Percentiles rank a stretch among this genome's conserved stretches.
Evolutionary conservation across 2,888 invertebrate genomes (phyloP).

Genomic region (Eumacrocentrus americanus): DNA sequence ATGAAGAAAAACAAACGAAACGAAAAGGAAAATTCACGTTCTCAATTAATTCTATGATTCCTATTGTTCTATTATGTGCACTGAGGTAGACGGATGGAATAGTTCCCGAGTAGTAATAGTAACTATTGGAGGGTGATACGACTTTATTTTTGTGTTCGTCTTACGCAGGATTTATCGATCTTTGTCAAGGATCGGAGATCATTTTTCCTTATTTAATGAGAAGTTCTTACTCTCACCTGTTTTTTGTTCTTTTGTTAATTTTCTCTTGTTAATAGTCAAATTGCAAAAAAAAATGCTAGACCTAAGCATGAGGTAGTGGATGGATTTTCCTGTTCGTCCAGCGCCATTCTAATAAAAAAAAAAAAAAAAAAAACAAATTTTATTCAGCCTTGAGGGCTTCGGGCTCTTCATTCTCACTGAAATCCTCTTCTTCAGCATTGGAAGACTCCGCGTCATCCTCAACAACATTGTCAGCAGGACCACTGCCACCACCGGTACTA

Average conservation of each 20-base stretch:
- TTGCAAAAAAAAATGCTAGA: constrained; percentile 21
- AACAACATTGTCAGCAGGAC: constrained; percentile 31
- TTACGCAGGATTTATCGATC: constrained; percentile 15
- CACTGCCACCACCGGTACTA: constrained; percentile 12
- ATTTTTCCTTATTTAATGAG: constrained; percentile 29
- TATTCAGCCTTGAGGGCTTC: constrained; percentile 55
- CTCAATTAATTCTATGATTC: constrained; percentile 42
- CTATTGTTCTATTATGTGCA: constrained; percentile 54
- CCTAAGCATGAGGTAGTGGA: constrained; percentile 51
- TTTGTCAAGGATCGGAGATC: constrained; percentile 33
- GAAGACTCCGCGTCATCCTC: constrained; percentile 55
- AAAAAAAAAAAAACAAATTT: constrained; percentile 20
- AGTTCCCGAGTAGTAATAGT: constrained; percentile 36
- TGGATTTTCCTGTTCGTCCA: constrained; percentile 41
- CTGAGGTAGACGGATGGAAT: constrained; percentile 61
- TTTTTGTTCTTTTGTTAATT: constrained; percentile 14
- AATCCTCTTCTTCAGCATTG: constrained; percentile 56
- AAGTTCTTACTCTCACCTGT: constrained; percentile 21
- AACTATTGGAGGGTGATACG: not conserved
- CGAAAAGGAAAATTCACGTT: constrained; percentile 18
- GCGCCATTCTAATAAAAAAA: not conserved
- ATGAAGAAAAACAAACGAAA: constrained; percentile 16
- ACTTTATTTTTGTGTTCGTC: constrained; percentile 6
- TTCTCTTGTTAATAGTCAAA: no score
- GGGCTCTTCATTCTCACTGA: constrained; percentile 58